phyloP scores from a whole-genome alignment of 2,888 invertebrate species.

The Strigamia maritima region DNA sequence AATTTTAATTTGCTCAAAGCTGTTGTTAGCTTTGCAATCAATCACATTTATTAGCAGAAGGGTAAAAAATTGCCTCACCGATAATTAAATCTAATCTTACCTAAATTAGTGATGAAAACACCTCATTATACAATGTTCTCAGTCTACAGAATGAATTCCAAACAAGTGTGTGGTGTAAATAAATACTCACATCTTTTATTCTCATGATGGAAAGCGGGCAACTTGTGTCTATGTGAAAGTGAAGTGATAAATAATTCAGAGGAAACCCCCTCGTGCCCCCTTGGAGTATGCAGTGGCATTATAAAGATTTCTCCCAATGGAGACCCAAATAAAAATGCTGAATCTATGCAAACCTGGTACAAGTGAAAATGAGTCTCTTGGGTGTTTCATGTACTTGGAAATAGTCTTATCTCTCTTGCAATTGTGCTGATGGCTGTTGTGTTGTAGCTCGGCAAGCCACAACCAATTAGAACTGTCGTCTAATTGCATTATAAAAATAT shows the following conservation, averaged over 20 bases:
- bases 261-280: neutral
- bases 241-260: constrained; percentile 27
- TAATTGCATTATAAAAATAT: constrained; percentile 18
- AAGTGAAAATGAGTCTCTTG: constrained; percentile 26
- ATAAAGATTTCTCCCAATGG: constrained; percentile 20
- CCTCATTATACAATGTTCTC: neutral
- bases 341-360: constrained; percentile 12
- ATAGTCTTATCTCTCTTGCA: neutral
- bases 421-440: constrained; percentile 27
- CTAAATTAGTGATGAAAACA: neutral
- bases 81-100: constrained; percentile 4
- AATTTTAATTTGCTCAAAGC: constrained; percentile 4
- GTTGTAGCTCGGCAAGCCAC: constrained; percentile 12
- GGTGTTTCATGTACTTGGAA: constrained; percentile 18
- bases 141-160: neutral
- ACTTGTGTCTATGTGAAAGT: neutral
- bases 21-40: constrained; percentile 4
- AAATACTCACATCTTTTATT: neutral
- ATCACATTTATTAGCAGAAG: neutral
- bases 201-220: neutral
- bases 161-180: neutral
- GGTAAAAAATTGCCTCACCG: constrained; percentile 4
- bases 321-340: constrained; percentile 13
- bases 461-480: neutral
- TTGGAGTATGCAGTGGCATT: constrained; percentile 12